Evolutionary conservation across 2,888 invertebrate genomes (phyloP).

Genomic region (Caenorhabditis panamensis): DNA sequence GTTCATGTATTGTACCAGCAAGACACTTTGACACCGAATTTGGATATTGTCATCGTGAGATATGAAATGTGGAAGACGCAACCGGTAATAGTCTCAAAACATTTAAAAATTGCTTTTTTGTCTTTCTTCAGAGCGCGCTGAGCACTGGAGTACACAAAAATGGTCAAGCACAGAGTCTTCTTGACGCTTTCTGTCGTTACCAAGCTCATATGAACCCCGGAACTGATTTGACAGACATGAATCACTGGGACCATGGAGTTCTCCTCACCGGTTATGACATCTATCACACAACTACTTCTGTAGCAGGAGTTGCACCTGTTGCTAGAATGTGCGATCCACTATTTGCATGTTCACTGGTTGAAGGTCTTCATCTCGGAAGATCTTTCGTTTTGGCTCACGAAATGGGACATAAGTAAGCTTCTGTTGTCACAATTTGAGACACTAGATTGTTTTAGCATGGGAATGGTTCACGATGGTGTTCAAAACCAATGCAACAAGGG

Average conservation of each 20-base stretch:
- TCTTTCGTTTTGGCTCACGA: constrained; percentile 81
- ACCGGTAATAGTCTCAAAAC: constrained; percentile 68
- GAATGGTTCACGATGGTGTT: constrained; percentile 82
- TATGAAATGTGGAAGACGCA: constrained; percentile 81
- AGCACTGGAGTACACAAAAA: constrained; percentile 77
- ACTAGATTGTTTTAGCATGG: constrained; percentile 74
- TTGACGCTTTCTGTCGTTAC: constrained; percentile 80
- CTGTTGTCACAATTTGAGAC: neutral
- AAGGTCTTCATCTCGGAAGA: constrained; percentile 80
- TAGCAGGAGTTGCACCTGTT: constrained; percentile 81
- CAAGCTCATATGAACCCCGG: constrained; percentile 80
- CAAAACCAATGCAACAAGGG: constrained; percentile 80
- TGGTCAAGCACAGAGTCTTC: constrained; percentile 80
- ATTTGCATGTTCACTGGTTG: constrained; percentile 80
- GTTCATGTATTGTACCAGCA: constrained; percentile 80
- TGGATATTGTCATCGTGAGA: constrained; percentile 80
- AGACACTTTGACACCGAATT: constrained; percentile 77
- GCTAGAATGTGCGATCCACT: constrained; percentile 81
- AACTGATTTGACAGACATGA: constrained; percentile 79
- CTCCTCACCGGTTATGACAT: constrained; percentile 81
- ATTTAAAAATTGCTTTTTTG: constrained; percentile 26
- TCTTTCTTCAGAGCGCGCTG: constrained; percentile 76
- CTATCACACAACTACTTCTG: constrained; percentile 81
- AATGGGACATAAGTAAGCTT: constrained; percentile 81
- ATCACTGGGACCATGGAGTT: constrained; percentile 81